phyloP scores from a whole-genome alignment of 2,797 vertebrate species.

The Cyclopterus lumpus region DNA sequence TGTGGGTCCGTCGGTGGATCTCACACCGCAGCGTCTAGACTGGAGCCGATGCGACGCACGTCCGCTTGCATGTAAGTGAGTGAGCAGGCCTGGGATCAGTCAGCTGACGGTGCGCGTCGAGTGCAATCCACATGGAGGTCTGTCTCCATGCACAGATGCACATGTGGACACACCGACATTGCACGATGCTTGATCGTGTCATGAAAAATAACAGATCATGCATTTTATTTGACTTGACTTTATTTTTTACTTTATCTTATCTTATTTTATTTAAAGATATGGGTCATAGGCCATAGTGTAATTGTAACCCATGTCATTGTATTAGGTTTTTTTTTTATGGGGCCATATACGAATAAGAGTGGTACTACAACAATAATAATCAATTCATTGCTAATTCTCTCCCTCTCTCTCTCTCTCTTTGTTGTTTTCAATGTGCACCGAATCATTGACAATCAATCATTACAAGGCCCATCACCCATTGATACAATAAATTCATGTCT shows the following conservation, averaged over 20 bases:
- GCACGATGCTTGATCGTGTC: background rate
- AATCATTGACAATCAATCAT: background rate
- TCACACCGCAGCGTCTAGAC: slow-evolving; percentile 18
- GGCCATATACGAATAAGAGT: background rate
- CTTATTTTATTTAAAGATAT: background rate
- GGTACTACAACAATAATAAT: background rate
- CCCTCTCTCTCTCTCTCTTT: background rate
- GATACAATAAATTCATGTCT: background rate
- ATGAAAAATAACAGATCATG: background rate
- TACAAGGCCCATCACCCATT: background rate
- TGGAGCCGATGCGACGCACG: slow-evolving; percentile 51
- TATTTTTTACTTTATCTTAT: background rate
- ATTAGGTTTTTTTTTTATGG: background rate
- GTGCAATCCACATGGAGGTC: slow-evolving; percentile 11
- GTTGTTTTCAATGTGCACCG: background rate
- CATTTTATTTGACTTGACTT: background rate
- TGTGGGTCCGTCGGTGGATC: background rate
- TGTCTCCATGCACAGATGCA: slow-evolving; percentile 25
- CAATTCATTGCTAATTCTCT: background rate
- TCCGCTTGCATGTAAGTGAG: slow-evolving; percentile 36
- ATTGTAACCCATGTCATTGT: background rate
- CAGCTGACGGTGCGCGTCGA: slow-evolving; percentile 21
- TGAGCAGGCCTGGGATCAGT: slow-evolving; percentile 67
- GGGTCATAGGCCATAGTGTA: background rate
- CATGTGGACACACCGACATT: slow-evolving; percentile 5